Percentiles rank a stretch among this genome's conserved stretches.
Conservation (phyloP, 2,113 vertebrate species). For the Camarhynchus parvulus region DNA sequence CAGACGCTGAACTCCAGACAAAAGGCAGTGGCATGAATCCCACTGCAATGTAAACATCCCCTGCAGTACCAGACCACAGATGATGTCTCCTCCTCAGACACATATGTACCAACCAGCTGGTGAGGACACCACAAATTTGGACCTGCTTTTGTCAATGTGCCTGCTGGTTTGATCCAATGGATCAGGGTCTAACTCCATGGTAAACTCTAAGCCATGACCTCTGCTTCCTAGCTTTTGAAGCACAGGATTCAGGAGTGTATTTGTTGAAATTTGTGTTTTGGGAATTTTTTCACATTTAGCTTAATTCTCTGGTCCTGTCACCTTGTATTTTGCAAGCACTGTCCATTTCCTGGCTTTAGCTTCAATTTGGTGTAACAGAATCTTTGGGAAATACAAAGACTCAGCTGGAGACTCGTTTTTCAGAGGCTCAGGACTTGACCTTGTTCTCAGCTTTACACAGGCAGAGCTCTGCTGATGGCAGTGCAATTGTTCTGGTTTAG, state of each 20-base stretch:
- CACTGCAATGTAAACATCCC: not conserved
- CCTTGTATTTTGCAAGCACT: conserved; percentile 24
- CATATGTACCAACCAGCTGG: not conserved
- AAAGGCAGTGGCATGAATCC: not conserved
- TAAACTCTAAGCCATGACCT: not conserved
- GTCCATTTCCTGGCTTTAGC: conserved; percentile 24
- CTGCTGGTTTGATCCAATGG: not conserved
- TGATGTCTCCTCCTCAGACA: not conserved
- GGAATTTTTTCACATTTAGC: not conserved
- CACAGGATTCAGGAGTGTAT: not conserved
- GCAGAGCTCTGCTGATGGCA: not conserved
- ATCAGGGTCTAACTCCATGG: not conserved
- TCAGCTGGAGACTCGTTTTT: conserved; percentile 48
- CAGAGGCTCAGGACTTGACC: conserved; percentile 52
- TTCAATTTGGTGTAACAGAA: conserved; percentile 38
- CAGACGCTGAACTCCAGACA: not conserved
- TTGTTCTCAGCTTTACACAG: conserved; percentile 18
- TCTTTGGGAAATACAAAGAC: conserved; percentile 44
- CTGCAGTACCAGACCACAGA: not conserved
- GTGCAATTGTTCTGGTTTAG: not conserved
- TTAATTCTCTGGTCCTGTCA: not conserved
- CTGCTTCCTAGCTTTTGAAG: not conserved
- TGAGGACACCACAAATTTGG: not conserved
- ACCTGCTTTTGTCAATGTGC: not conserved
- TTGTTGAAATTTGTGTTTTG: not conserved